phyloP scores from a whole-genome alignment of 2,888 invertebrate genomes.

The Dilophus febrilis region DNA sequence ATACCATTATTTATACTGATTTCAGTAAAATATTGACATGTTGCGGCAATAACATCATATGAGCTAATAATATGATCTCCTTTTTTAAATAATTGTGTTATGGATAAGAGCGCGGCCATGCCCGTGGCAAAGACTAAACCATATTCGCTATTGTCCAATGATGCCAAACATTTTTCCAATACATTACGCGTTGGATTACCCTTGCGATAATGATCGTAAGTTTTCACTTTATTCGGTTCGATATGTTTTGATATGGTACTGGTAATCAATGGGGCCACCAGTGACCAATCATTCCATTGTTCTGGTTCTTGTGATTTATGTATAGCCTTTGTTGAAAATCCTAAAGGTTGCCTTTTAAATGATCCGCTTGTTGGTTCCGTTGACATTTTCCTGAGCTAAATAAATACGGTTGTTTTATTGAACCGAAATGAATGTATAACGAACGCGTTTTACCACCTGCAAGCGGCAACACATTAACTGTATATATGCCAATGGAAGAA shows the following conservation, averaged over 20 bases:
- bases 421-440: too few species aligned
- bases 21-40: conserved; percentile 55
- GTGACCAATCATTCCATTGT: conserved; percentile 69
- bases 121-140: conserved; percentile 78
- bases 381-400: too few species aligned
- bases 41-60: conserved; percentile 93
- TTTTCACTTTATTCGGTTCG: conserved; percentile 63
- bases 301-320: conserved; percentile 84
- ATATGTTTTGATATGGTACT: conserved; percentile 87
- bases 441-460: too few species aligned
- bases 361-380: too few species aligned
- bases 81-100: conserved; percentile 52
- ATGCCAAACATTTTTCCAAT: conserved; percentile 76
- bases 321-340: conserved; percentile 79
- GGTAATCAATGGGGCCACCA: conserved; percentile 78
- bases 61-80: conserved; percentile 85
- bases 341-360: conserved; percentile 41
- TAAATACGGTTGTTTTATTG: too few species aligned
- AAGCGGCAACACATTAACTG: too few species aligned
- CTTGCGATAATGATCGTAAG: conserved; percentile 81
- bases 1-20: conserved; percentile 51
- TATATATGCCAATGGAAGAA: too few species aligned
- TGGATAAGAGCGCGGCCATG: conserved; percentile 63
- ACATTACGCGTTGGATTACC: conserved; percentile 87
- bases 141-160: conserved; percentile 75